Evolutionary conservation across 2,797 vertebrate species (phyloP), one percentile per base, ranked within the genome.

Genomic region (Pristis pectinata): DNA sequence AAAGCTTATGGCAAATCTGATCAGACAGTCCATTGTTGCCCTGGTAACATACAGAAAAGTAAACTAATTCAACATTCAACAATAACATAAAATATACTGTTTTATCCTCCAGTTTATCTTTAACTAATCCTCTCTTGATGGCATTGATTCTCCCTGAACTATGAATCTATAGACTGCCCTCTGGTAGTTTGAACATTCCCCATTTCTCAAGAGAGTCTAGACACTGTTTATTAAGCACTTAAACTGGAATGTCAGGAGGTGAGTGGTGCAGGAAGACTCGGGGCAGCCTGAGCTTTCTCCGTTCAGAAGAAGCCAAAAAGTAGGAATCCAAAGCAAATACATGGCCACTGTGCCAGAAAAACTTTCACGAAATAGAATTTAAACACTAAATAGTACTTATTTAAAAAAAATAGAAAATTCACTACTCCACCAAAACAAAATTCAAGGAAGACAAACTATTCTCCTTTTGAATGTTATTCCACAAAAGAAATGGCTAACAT

Each of bases 21-120:
- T 53, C 37, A 93, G 89, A 53, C 64, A 15, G 34, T 95, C 95
- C 44, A 13, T 0, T 72, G 17, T 17, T 44, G 94, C 53, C n/a
- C 72, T 96, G 95, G 95, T 95, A 96, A 87, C 30, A 56, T 89
- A 93, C 19, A 37, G 27, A 67, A 95, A 70, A 11, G 37, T 80
- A 93, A 93, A 95, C 95, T 80, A 94, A 94, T 95, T 95, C 95
- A 89, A 80, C 94, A 95, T 77, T 44, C 59, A 0, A 61, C 6
- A 67, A 92, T 56, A 41, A 80, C 15, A 22, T 41, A 44, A 19
- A 44, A 80, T 41, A 44, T 44, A 24, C 27, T 85, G 49, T 56
- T 85, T 85, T 30, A 30, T 56, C 49, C 19, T 61, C 87, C n/a
- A 24, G 19, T 22, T 91, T 64, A 72, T 80, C 15, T 24, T 79